phyloP scores from a whole-genome alignment of 2,113 vertebrate genomes.

The Brachypteracias leptosomus region DNA sequence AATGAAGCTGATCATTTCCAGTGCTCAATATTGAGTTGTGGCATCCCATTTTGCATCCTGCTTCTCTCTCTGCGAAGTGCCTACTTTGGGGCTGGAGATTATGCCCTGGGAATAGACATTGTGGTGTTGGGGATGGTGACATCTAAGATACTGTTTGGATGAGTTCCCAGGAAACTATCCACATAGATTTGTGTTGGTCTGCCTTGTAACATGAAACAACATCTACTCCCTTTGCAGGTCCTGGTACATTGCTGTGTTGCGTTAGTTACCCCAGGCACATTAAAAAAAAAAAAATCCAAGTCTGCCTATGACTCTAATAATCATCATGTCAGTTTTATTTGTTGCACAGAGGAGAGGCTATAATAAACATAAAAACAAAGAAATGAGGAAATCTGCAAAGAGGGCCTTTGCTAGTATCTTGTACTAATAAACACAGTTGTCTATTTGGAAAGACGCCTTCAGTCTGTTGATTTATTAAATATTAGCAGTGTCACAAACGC shows the following conservation, averaged over 20 bases:
- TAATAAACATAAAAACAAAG: slow-evolving; percentile 47
- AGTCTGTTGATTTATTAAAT: slow-evolving; percentile 14
- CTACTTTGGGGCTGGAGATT: neutral
- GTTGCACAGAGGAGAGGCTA: neutral
- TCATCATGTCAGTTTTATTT: slow-evolving; percentile 18
- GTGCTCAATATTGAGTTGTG: neutral
- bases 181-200: neutral
- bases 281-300: neutral
- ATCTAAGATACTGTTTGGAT: neutral
- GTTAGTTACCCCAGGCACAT: neutral
- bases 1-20: neutral
- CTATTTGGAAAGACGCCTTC: slow-evolving; percentile 42
- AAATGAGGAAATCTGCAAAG: slow-evolving; percentile 21
- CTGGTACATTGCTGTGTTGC: neutral
- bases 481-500: neutral
- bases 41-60: neutral
- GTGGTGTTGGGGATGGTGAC: neutral
- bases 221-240: neutral
- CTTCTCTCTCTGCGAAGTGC: neutral
- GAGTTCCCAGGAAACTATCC: neutral
- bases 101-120: neutral
- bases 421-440: slow-evolving; percentile 65
- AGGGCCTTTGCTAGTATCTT: slow-evolving; percentile 36
- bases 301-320: neutral
- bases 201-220: slow-evolving; percentile 9